These are phyloP conservation scores for Bovichtus variegatus DNA, from an alignment of 2,797 vertebrate species.

Conservation along the genomic window DNA sequence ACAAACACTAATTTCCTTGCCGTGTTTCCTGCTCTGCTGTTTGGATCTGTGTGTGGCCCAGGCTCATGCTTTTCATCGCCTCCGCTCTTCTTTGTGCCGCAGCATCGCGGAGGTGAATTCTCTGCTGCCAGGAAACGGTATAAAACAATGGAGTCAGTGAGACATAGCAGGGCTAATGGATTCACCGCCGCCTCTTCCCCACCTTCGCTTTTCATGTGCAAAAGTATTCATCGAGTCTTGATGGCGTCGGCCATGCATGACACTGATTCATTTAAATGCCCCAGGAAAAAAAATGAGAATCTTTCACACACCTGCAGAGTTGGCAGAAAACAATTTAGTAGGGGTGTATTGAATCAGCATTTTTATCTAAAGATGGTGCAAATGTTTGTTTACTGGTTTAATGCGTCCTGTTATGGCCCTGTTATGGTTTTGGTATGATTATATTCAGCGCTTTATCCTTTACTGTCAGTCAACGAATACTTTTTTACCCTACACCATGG, in stretches of 20 bases:
- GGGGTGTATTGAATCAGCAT: slow-evolving; percentile 69
- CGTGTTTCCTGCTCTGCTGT: slow-evolving; percentile 20
- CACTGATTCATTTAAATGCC: slow-evolving; percentile 79
- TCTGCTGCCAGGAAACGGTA: slow-evolving; percentile 64
- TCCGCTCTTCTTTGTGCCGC: slow-evolving; percentile 45
- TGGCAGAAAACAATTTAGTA: slow-evolving; percentile 70
- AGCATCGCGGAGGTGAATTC: slow-evolving; percentile 61
- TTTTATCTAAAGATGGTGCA: slow-evolving; percentile 61
- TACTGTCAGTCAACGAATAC: slow-evolving; percentile 13
- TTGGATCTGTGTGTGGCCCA: slow-evolving; percentile 46
- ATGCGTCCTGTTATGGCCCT: slow-evolving; percentile 44
- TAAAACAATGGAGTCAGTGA: slow-evolving; percentile 83
- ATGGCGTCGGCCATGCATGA: slow-evolving; percentile 76
- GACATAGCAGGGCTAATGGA: slow-evolving; percentile 82
- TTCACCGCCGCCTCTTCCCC: slow-evolving; percentile 71
- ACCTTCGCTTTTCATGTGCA: slow-evolving; percentile 79
- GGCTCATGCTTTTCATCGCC: slow-evolving; percentile 49
- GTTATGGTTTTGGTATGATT: slow-evolving; percentile 46
- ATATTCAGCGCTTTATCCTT: slow-evolving; percentile 28
- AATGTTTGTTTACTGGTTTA: slow-evolving; percentile 67
- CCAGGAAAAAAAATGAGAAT: slow-evolving; percentile 42
- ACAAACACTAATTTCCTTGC: slow-evolving; percentile 19
- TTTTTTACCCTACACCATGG: slow-evolving; percentile 6
- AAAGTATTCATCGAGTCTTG: slow-evolving; percentile 79
- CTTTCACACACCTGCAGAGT: slow-evolving; percentile 75